Conservation (phyloP, 1,140 invertebrate genomes). For the Drosophila murphyi region DNA sequence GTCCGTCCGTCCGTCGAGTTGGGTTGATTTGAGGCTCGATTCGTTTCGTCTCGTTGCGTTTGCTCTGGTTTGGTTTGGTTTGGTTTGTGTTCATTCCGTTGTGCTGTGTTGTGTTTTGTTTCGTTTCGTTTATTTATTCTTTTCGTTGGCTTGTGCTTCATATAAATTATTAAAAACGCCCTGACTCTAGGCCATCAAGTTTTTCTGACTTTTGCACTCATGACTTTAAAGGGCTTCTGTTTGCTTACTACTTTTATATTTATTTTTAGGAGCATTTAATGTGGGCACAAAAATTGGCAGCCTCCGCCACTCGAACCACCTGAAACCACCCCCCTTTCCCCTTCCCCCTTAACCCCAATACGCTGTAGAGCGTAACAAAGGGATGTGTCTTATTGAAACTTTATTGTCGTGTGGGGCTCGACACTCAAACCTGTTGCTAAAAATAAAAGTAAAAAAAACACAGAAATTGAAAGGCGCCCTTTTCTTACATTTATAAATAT, state of each 20-base stretch:
- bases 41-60: slow-evolving; percentile 9
- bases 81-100: slow-evolving; percentile 18
- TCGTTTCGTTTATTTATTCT: slow-evolving; percentile 23
- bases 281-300: neutral
- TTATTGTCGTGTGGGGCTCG: slow-evolving; percentile 22
- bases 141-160: slow-evolving; percentile 23
- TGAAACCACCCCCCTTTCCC: neutral
- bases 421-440: slow-evolving; percentile 35
- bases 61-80: slow-evolving; percentile 3
- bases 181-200: slow-evolving; percentile 49
- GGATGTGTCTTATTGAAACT: slow-evolving; percentile 43
- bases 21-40: slow-evolving; percentile 44
- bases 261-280: neutral
- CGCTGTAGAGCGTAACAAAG: slow-evolving; percentile 22
- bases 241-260: neutral
- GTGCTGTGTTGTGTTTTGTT: slow-evolving; percentile 17
- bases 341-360: neutral
- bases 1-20: slow-evolving; percentile 28
- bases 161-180: slow-evolving; percentile 73
- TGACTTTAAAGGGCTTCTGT: slow-evolving; percentile 22
- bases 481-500: slow-evolving; percentile 29
- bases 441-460: neutral
- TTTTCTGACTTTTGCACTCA: slow-evolving; percentile 9
- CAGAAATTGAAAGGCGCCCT: neutral
- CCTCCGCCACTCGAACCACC: no score